Evolutionary conservation across 2,797 vertebrate genomes (phyloP).

Genomic region (Malurus splendens): DNA sequence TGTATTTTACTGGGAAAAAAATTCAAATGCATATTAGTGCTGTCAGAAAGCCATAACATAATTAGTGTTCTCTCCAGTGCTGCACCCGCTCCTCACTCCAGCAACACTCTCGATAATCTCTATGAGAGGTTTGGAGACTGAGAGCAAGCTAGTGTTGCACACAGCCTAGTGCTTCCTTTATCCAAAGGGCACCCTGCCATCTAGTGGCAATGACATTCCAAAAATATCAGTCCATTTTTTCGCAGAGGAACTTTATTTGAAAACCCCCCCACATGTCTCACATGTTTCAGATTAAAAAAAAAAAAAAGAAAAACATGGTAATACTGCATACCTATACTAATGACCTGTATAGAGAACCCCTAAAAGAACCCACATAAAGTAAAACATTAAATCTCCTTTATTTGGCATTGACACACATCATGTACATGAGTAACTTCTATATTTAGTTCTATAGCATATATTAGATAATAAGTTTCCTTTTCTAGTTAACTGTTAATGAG

Average conservation of each 20-base stretch:
- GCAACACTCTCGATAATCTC: neutral
- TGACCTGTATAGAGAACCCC: neutral
- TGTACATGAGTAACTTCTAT: neutral
- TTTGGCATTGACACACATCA: neutral
- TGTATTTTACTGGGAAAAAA: neutral
- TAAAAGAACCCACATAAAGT: neutral
- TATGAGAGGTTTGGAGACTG: neutral
- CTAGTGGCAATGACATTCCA: slow-evolving; percentile 53
- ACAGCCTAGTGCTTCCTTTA: neutral
- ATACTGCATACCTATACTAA: neutral
- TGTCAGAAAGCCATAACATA: neutral
- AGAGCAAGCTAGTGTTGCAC: neutral
- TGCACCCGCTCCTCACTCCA: neutral
- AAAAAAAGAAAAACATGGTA: neutral
- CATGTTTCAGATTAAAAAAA: neutral
- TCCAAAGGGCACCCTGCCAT: slow-evolving; percentile 59
- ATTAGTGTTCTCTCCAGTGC: neutral
- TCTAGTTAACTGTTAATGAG: neutral
- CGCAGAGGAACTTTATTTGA: neutral
- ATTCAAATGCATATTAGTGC: neutral
- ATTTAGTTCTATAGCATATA: neutral
- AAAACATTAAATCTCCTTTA: neutral
- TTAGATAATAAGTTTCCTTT: neutral
- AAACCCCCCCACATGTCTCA: neutral
- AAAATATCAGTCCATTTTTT: neutral